phyloP scores from a whole-genome alignment of 2,797 vertebrate genomes.

The Salmo trutta region DNA sequence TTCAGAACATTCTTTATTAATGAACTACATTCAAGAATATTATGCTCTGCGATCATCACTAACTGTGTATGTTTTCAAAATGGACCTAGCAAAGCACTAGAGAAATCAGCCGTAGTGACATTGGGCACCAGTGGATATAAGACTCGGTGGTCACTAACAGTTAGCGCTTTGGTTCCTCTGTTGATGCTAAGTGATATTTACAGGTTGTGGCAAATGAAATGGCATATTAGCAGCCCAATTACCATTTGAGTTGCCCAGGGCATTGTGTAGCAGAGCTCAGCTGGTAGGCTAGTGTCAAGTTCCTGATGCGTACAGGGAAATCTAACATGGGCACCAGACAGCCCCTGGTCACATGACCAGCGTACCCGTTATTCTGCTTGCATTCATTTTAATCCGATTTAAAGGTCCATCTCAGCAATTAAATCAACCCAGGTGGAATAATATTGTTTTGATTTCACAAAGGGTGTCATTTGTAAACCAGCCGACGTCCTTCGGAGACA shows the following conservation, averaged over 20 bases:
- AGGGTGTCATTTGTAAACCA: slow-evolving; percentile 51
- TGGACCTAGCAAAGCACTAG: background rate
- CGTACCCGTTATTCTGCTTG: slow-evolving; percentile 67
- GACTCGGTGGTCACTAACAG: slow-evolving; percentile 30
- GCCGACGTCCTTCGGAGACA: slow-evolving; percentile 37
- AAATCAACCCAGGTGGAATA: slow-evolving; percentile 68
- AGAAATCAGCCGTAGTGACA: background rate
- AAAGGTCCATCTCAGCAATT: slow-evolving; percentile 67
- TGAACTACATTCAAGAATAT: no score
- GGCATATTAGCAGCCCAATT: slow-evolving; percentile 81
- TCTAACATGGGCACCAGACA: slow-evolving; percentile 65
- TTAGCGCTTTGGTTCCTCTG: slow-evolving; percentile 57
- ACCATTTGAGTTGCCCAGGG: slow-evolving; percentile 79
- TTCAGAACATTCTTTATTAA: no score
- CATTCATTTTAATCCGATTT: slow-evolving; percentile 75
- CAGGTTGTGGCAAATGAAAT: slow-evolving; percentile 74
- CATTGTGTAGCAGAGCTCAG: slow-evolving; percentile 60
- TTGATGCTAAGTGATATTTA: slow-evolving; percentile 77
- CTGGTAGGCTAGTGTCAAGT: slow-evolving; percentile 61
- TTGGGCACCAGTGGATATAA: background rate
- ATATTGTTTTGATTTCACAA: slow-evolving; percentile 73
- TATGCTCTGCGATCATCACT: no score
- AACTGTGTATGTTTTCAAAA: background rate
- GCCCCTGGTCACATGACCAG: slow-evolving; percentile 65
- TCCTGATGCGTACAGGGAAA: slow-evolving; percentile 38